phyloP scores from a whole-genome alignment of 1,140 invertebrate species.

The Procambarus virginalis region DNA sequence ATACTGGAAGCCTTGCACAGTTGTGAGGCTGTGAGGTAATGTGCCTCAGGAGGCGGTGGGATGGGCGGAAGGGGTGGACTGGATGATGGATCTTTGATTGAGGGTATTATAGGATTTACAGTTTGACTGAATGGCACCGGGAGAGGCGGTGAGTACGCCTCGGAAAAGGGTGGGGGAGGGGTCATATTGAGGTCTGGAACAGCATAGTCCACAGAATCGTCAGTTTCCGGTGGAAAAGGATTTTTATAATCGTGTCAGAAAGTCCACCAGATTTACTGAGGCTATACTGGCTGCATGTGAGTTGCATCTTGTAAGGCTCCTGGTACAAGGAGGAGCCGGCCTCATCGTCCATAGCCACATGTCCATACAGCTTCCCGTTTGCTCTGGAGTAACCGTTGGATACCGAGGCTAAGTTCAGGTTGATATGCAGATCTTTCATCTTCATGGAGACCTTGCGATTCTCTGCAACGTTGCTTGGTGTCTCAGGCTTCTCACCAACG shows the following conservation, averaged over 20 bases:
- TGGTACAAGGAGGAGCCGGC: constrained; percentile 75
- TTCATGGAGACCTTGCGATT: constrained; percentile 65
- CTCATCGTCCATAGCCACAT: constrained; percentile 76
- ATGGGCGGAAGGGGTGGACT: constrained; percentile 31
- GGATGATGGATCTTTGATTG: neutral
- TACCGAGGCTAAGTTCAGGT: constrained; percentile 68
- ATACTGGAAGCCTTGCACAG: constrained; percentile 71
- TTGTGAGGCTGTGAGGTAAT: constrained; percentile 57
- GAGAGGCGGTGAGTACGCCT: constrained; percentile 70
- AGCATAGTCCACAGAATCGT: constrained; percentile 69
- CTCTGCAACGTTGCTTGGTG: constrained; percentile 27
- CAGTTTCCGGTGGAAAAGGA: constrained; percentile 71
- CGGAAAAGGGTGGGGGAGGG: constrained; percentile 81
- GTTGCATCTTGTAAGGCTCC: constrained; percentile 72
- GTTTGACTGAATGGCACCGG: constrained; percentile 69
- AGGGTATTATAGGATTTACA: constrained; percentile 29
- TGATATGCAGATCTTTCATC: constrained; percentile 74
- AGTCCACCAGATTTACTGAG: constrained; percentile 74
- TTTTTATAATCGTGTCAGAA: constrained; percentile 78
- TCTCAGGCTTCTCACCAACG: constrained; percentile 13
- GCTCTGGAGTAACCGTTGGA: constrained; percentile 72
- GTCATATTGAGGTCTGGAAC: constrained; percentile 65
- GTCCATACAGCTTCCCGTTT: constrained; percentile 78
- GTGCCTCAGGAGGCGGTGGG: constrained; percentile 57
- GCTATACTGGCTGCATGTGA: constrained; percentile 71